These are phyloP conservation scores for Tipula vernalis DNA, from an alignment of 2,888 invertebrate species.

Conservation along the genomic window DNA sequence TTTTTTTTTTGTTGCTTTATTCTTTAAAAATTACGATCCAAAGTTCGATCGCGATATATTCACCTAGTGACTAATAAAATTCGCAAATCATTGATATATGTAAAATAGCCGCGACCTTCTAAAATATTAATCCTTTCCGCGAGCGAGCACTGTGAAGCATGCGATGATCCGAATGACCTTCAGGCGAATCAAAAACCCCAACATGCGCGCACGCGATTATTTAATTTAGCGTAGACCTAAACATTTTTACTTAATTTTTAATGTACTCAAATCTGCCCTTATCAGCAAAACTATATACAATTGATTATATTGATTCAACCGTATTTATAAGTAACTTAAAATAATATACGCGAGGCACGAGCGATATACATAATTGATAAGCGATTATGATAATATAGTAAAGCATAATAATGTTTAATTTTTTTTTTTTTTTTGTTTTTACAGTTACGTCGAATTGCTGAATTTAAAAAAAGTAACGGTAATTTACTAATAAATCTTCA, in stretches of 20 bases:
- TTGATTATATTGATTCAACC: background rate
- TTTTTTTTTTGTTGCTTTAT: background rate
- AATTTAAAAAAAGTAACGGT: constrained; percentile 60
- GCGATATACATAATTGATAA: background rate
- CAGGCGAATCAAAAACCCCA: background rate
- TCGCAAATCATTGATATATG: too few species aligned
- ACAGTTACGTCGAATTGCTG: constrained; percentile 64
- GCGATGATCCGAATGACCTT: background rate
- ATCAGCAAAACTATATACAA: background rate
- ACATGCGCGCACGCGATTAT: background rate
- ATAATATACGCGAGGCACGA: background rate
- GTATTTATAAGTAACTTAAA: background rate
- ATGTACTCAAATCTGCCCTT: background rate
- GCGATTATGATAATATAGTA: background rate
- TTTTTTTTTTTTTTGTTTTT: constrained; percentile 14
- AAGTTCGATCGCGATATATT: background rate
- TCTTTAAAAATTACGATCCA: background rate
- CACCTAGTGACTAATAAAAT: background rate
- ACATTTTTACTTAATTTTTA: background rate
- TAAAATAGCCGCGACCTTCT: background rate
- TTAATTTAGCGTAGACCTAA: background rate
- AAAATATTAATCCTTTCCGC: background rate
- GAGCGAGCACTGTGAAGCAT: background rate
- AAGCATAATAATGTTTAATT: constrained; percentile 10
- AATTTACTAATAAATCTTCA: constrained; percentile 48